A percentile compares a stretch with the other conserved stretches of the same genome.
Evolutionary conservation across 2,797 vertebrate species (phyloP).

Genomic region (Rhadinocentrus ornatus): DNA sequence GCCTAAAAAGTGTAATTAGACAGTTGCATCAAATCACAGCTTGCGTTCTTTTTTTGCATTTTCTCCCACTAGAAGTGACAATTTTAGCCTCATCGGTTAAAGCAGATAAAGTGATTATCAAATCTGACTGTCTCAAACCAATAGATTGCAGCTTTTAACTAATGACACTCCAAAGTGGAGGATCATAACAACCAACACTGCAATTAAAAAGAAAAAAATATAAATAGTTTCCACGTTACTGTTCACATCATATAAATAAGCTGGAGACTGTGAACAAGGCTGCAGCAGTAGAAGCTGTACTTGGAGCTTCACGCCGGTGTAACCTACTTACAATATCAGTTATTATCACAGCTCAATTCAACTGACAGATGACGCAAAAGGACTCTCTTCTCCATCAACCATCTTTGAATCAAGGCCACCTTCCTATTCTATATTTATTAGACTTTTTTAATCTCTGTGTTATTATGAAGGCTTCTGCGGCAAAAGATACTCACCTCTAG

Average conservation of each 20-base stretch:
- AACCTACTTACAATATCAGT: slow-evolving; percentile 64
- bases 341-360: slow-evolving; percentile 56
- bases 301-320: slow-evolving; percentile 59
- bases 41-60: background rate
- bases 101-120: slow-evolving; percentile 1
- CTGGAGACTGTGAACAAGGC: slow-evolving; percentile 42
- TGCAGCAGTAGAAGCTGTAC: slow-evolving; percentile 51
- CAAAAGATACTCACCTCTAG: slow-evolving; percentile 79
- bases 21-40: background rate
- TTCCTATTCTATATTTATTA: slow-evolving; percentile 6
- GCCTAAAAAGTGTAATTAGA: background rate
- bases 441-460: slow-evolving; percentile 35
- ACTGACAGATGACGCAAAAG: slow-evolving; percentile 51
- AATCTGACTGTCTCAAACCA: slow-evolving; percentile 5
- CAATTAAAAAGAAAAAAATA: background rate
- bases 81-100: slow-evolving; percentile 3
- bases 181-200: background rate
- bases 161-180: slow-evolving; percentile 8
- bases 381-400: slow-evolving; percentile 32
- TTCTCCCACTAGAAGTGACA: background rate
- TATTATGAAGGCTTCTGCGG: slow-evolving; percentile 75
- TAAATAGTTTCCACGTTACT: no score
- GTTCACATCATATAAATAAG: slow-evolving; percentile 40
- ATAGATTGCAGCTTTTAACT: slow-evolving; percentile 33
- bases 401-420: slow-evolving; percentile 24